A percentile compares a stretch with the other conserved stretches of the same genome.
phyloP scores from a whole-genome alignment of 92 coral and sea anemone species.

The Hydrozoanthus gracilis region DNA sequence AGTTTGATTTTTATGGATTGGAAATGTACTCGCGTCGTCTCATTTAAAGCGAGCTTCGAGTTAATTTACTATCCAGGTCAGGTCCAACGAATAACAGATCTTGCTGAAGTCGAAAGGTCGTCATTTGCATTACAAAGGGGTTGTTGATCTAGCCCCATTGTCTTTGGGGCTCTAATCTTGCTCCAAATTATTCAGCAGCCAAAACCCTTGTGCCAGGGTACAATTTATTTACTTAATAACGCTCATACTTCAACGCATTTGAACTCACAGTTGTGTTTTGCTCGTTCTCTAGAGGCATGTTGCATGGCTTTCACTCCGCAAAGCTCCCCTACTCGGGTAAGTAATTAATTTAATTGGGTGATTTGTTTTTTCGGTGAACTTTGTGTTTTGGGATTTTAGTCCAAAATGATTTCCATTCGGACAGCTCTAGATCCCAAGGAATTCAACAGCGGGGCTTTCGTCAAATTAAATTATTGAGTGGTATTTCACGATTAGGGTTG shows the following conservation, averaged over 20 bases:
- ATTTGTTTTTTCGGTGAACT: neutral
- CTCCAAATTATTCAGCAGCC: constrained; percentile 25
- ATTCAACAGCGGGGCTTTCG: constrained; percentile 17
- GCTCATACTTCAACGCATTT: constrained; percentile 17
- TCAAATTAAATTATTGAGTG: constrained; percentile 1
- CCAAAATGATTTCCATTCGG: neutral
- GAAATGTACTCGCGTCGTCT: constrained; percentile 14
- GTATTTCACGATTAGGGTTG: neutral
- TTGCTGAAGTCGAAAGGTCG: constrained; percentile 34
- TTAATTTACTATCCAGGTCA: constrained; percentile 43
- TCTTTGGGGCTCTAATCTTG: constrained; percentile 22
- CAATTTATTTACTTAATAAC: constrained; percentile 38
- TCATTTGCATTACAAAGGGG: constrained; percentile 73
- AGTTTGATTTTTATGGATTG: neutral
- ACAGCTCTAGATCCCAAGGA: constrained; percentile 39
- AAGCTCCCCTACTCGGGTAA: constrained; percentile 89
- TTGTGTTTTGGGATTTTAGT: neutral
- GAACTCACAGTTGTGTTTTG: constrained; percentile 33
- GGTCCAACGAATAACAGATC: constrained; percentile 28
- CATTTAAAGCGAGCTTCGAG: constrained; percentile 7
- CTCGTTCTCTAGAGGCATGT: constrained; percentile 77
- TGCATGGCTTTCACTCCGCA: constrained; percentile 94
- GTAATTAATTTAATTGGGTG: constrained; percentile 23
- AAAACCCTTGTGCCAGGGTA: constrained; percentile 39
- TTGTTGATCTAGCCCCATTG: constrained; percentile 42